These are phyloP conservation scores for Pachypsylla venusta DNA, from an alignment of 1,140 invertebrate species.

Conservation along the genomic window DNA sequence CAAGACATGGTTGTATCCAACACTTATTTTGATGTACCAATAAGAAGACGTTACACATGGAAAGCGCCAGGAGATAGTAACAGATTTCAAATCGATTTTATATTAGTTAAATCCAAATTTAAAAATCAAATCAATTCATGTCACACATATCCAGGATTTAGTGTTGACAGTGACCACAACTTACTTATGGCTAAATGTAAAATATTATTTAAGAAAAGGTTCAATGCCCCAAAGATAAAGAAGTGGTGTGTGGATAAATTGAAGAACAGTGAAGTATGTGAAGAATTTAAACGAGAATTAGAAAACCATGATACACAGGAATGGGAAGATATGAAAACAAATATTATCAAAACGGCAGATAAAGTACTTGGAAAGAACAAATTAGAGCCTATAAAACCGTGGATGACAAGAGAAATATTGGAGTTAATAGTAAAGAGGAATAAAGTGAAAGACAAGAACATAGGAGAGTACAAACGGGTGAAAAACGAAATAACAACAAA, in stretches of 20 bases:
- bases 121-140: conserved; percentile 5
- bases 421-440: conserved; percentile 8
- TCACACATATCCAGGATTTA: conserved; percentile 1
- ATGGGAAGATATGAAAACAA: not conserved
- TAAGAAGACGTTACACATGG: conserved; percentile 27
- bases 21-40: conserved; percentile 25
- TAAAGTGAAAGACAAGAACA: not conserved
- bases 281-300: not conserved
- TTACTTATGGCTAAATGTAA: conserved; percentile 10
- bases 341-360: not conserved
- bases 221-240: conserved; percentile 1
- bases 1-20: conserved; percentile 21
- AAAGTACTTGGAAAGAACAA: conserved; percentile 9
- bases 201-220: conserved; percentile 1
- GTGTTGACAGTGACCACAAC: conserved; percentile 6
- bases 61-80: conserved; percentile 25
- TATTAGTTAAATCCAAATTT: conserved; percentile 20
- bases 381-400: conserved; percentile 11
- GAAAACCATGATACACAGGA: not conserved
- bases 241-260: conserved; percentile 16
- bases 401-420: conserved; percentile 11
- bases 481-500: conserved; percentile 10
- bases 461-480: conserved; percentile 5
- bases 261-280: conserved; percentile 5
- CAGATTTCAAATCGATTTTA: conserved; percentile 28